These are phyloP conservation scores for Andrena trimmerana DNA, from an alignment of 2,888 invertebrate species.

Conservation along the genomic window DNA sequence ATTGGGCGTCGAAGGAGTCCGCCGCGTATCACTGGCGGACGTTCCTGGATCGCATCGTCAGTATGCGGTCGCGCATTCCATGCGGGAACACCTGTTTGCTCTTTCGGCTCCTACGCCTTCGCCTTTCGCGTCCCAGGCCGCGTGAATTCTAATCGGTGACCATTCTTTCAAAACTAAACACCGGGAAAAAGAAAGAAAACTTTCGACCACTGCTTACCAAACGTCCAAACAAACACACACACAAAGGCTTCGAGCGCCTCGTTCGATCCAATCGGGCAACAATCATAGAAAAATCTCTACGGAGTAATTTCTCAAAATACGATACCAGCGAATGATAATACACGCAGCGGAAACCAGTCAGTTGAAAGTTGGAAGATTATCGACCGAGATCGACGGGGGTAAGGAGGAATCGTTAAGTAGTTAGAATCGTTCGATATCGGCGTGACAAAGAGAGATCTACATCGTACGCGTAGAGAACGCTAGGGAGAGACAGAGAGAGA, in stretches of 20 bases:
- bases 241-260: too few relatives aligned
- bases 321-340: background rate
- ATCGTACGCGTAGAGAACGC: background rate
- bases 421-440: background rate
- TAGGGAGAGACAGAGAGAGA: too few relatives aligned
- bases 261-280: too few relatives aligned
- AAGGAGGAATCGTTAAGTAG: constrained; percentile 1
- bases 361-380: background rate
- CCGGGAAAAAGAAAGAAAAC: background rate
- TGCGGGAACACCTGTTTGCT: constrained; percentile 78
- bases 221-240: too few relatives aligned
- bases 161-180: background rate
- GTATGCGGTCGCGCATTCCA: constrained; percentile 78
- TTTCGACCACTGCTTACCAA: too few relatives aligned
- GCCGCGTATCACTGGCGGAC: constrained; percentile 49
- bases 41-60: constrained; percentile 68
- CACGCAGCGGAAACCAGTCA: background rate
- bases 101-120: constrained; percentile 41
- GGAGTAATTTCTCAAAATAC: background rate
- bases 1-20: constrained; percentile 55
- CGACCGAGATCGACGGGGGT: constrained; percentile 4
- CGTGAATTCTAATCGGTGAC: background rate
- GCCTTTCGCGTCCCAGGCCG: constrained; percentile 1
- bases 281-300: too few relatives aligned
- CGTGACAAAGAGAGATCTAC: background rate